Evolutionary conservation across 2,888 invertebrate species (phyloP).

Genomic region (Glaucopsyche alexis): DNA sequence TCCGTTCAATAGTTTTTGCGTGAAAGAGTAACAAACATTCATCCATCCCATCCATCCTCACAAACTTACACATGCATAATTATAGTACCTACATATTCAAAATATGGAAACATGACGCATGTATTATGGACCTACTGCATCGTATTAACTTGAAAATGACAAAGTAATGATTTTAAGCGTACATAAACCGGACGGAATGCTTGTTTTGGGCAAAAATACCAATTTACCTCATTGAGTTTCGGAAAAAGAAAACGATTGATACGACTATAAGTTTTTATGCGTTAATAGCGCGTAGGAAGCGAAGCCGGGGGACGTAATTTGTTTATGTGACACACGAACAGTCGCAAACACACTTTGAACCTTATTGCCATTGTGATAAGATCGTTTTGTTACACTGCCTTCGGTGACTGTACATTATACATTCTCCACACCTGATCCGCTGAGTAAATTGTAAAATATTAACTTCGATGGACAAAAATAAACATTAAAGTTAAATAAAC

Average conservation of each 20-base stretch:
- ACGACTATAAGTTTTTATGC: conserved; percentile 3
- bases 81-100: no score
- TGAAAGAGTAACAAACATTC: no score
- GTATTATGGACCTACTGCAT: conserved; percentile 32
- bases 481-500: neutral
- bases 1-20: no score
- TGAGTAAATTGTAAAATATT: conserved; percentile 23
- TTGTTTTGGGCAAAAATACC: conserved; percentile 13
- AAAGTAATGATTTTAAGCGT: conserved; percentile 5
- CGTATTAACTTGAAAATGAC: conserved; percentile 1
- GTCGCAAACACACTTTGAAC: neutral
- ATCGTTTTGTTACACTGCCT: neutral
- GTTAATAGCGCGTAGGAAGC: conserved; percentile 21
- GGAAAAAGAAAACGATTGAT: conserved; percentile 3
- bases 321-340: conserved; percentile 4
- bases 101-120: neutral
- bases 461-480: neutral
- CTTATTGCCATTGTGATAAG: neutral
- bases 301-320: conserved; percentile 1
- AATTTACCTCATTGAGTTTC: neutral
- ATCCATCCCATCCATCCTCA: no score
- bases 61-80: no score
- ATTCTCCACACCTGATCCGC: conserved; percentile 22
- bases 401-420: conserved; percentile 11
- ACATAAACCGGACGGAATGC: neutral